Evolutionary conservation across 2,797 vertebrate species (phyloP), one percentile per base, ranked within the genome.

Genomic region (Lindbergichthys nudifrons): DNA sequence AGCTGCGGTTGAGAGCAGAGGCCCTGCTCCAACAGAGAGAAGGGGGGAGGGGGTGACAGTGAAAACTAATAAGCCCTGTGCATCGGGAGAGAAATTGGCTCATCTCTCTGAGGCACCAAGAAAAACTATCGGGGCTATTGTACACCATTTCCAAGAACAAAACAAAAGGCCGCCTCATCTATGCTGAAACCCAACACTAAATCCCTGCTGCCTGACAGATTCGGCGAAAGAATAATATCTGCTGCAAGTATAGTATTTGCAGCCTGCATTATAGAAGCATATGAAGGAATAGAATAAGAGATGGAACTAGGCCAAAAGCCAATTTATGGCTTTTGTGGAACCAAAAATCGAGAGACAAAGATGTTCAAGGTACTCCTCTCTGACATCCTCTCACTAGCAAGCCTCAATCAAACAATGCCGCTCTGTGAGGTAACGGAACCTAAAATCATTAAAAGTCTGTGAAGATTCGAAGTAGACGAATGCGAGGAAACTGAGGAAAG

Each of bases 11-110:
- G 84, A 79, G 82, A 82, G 81, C 70, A 60, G 81, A 77, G 77
- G 72, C 70, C 75, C 43, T 12, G 72, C 85, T 84, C 85, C 76
- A 61, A 21, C 70, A 57, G 82, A 89, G 65, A 64, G 11, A 73
- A 54, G 61, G 57, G 53, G 57, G 53, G 52, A 23, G 43, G 61
- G 65, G 48, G 64, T 65, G 90, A 86, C 86, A 81, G 82, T n/a
- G 58, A 79, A 89, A 89, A 88, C 87, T 86, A 90, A 92, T 88
- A 90, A 87, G 83, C 78, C 73, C 59, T 13, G 52, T 83, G 86
- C 77, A 79, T 52, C 30, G 7, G 70, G 71, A 85, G 81, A 88
- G 82, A 82, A 87, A 89, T 83, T 73, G 86, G 77, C 85, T 89
- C 84, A 87, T 89, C 82, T 89, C 89, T 88, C 74, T 21, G 60